phyloP scores from a whole-genome alignment of 2,113 vertebrate genomes.

The Halcyon malimbica region DNA sequence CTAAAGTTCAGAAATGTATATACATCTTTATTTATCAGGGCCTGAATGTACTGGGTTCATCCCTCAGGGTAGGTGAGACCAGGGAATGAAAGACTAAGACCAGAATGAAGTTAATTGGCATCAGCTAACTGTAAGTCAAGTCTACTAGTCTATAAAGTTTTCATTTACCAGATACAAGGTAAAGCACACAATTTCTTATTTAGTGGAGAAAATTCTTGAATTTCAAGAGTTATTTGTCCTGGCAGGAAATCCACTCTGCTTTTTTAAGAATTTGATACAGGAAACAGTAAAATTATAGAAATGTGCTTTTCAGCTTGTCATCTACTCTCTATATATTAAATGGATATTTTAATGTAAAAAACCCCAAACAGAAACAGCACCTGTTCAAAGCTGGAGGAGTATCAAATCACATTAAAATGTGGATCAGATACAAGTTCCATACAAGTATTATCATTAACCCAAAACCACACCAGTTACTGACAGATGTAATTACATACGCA shows the following conservation, averaged over 20 bases:
- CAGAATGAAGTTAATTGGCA: background rate
- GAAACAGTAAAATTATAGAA: background rate
- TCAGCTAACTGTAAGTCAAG: background rate
- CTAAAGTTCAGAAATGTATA: rapidly evolving
- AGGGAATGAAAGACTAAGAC: background rate
- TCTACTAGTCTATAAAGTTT: background rate
- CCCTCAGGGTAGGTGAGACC: background rate
- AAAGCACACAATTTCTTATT: background rate
- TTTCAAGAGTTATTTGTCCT: background rate
- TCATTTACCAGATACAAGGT: background rate
- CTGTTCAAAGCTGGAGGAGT: background rate
- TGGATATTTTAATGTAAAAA: background rate
- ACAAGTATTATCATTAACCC: background rate
- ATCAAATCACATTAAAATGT: background rate
- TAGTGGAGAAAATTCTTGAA: background rate
- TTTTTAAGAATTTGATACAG: background rate
- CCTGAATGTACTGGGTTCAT: background rate
- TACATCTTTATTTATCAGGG: background rate
- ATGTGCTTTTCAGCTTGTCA: background rate
- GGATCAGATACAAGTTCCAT: background rate
- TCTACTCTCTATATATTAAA: background rate
- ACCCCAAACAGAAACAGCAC: rapidly evolving
- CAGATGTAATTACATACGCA: background rate
- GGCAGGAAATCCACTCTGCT: background rate
- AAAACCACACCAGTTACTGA: background rate